Evolutionary conservation across 1,140 invertebrate species (phyloP).

Genomic region (Venturia canescens): DNA sequence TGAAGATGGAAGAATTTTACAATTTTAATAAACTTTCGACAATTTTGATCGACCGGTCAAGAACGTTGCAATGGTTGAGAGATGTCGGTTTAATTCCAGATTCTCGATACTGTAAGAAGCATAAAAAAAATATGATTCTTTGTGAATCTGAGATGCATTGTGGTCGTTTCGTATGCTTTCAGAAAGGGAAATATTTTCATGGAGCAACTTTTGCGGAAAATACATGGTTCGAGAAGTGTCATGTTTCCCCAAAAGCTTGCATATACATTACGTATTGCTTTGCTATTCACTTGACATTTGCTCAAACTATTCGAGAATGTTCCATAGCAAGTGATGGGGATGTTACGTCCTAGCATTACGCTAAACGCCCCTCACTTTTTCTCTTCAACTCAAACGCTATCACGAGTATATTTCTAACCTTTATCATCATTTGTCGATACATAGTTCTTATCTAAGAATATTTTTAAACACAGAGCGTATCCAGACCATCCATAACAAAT

Average conservation of each 20-base stretch:
- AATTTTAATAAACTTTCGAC: neutral
- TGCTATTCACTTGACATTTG: neutral
- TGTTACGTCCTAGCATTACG: too few species aligned
- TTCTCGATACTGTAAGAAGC: neutral
- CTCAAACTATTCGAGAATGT: neutral
- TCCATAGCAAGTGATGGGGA: neutral
- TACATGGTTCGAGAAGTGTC: constrained; percentile 24
- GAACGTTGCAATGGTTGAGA: neutral
- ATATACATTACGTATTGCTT: constrained; percentile 22
- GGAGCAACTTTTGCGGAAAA: neutral
- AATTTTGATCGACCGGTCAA: neutral
- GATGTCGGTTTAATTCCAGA: neutral
- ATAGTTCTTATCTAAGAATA: too few species aligned
- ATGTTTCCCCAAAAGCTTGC: neutral
- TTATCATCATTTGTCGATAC: too few species aligned
- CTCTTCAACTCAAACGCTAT: too few species aligned
- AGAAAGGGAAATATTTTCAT: neutral
- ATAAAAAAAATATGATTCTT: neutral
- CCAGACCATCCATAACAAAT: too few species aligned
- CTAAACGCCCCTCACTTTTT: too few species aligned
- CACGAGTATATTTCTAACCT: too few species aligned
- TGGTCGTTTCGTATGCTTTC: constrained; percentile 1
- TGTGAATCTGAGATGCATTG: neutral
- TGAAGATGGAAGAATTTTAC: neutral
- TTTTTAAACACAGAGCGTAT: too few species aligned